These are phyloP conservation scores for Falco biarmicus DNA, from an alignment of 2,797 vertebrate genomes.

Conservation along the genomic window DNA sequence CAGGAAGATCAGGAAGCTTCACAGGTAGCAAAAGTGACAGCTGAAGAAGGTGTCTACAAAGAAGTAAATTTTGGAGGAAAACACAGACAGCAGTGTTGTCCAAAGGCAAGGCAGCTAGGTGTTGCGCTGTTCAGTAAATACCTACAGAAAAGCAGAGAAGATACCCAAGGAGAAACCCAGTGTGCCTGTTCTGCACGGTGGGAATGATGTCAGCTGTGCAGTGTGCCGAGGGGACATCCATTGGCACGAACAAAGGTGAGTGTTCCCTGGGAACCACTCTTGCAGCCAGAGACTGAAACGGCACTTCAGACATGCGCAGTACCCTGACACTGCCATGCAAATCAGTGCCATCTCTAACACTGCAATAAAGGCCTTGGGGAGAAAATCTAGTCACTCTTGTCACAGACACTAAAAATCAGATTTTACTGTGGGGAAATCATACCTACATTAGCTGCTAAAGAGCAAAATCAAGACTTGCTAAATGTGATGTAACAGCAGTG, in stretches of 20 bases:
- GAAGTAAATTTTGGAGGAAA: not conserved
- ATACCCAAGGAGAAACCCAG: not conserved
- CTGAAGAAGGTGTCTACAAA: not conserved
- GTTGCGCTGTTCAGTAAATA: not conserved
- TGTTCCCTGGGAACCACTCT: not conserved
- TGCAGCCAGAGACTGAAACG: not conserved
- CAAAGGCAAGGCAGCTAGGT: not conserved
- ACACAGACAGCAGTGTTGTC: not conserved
- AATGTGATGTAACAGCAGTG: not conserved
- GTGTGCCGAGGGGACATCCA: too few relatives aligned
- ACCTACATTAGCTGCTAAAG: not conserved
- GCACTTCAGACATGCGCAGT: not conserved
- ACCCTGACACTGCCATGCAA: not conserved
- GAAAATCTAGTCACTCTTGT: not conserved
- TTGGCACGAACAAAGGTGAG: accelerated
- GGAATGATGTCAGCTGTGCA: accelerated
- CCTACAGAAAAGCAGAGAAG: not conserved
- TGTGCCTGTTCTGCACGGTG: not conserved
- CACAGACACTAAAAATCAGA: not conserved
- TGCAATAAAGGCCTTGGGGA: not conserved
- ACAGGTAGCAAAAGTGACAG: not conserved
- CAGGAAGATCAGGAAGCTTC: not conserved
- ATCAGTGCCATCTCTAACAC: not conserved
- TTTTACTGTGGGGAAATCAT: not conserved
- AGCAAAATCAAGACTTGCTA: not conserved